Evolutionary conservation across 2,888 invertebrate genomes (phyloP).

Genomic region (Idaea straminata): DNA sequence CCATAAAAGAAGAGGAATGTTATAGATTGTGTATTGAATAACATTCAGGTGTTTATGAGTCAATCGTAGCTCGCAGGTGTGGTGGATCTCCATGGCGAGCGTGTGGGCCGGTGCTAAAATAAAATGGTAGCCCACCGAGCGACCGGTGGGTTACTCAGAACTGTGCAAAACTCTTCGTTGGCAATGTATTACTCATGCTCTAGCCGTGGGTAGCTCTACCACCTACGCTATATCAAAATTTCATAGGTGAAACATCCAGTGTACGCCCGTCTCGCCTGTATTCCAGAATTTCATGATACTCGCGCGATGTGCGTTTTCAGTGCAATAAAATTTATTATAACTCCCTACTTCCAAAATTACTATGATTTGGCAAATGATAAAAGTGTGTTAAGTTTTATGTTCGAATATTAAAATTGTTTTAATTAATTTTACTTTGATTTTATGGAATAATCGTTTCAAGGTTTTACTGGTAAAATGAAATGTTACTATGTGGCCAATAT

Average conservation of each 20-base stretch:
- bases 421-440: not conserved
- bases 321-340: not conserved
- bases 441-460: not conserved
- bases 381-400: not conserved
- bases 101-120: conserved; percentile 74
- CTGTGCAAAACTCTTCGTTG: conserved; percentile 46
- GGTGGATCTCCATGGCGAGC: conserved; percentile 52
- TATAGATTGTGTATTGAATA: conserved; percentile 58
- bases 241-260: conserved; percentile 66
- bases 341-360: not conserved
- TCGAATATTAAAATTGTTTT: not conserved
- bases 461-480: not conserved
- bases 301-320: not conserved
- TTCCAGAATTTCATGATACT: not conserved
- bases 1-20: conserved; percentile 38
- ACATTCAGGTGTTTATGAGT: conserved; percentile 70
- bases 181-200: conserved; percentile 64
- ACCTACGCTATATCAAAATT: conserved; percentile 76
- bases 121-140: conserved; percentile 58
- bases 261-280: conserved; percentile 24
- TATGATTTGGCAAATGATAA: not conserved
- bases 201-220: conserved; percentile 58
- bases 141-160: conserved; percentile 61
- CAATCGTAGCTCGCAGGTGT: conserved; percentile 67
- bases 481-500: not conserved